Conservation (phyloP, 2,113 vertebrate species). For the Symphodus melops region DNA sequence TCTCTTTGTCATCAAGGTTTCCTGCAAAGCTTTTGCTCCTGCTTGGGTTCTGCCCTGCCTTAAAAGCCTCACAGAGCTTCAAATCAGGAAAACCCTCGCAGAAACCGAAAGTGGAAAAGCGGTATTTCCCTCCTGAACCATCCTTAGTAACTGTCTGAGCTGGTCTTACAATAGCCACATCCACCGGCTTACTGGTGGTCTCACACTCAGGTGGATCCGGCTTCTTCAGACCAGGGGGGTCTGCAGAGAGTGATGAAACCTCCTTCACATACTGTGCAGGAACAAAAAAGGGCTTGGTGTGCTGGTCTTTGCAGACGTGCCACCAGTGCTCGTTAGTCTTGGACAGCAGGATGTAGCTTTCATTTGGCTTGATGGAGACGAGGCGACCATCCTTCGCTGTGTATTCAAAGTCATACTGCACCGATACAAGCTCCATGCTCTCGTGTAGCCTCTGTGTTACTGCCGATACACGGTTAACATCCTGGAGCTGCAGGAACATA, state of each 20-base stretch:
- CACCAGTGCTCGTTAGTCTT: slow-evolving; percentile 93
- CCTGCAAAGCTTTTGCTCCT: background rate
- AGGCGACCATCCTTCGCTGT: slow-evolving; percentile 84
- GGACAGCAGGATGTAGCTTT: slow-evolving; percentile 88
- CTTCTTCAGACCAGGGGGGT: background rate
- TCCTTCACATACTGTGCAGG: slow-evolving; percentile 91
- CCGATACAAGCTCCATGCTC: slow-evolving; percentile 86
- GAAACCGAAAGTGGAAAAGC: slow-evolving; percentile 70
- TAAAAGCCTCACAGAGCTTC: slow-evolving; percentile 5
- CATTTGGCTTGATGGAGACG: slow-evolving; percentile 89
- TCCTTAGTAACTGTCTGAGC: background rate
- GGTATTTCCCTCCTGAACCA: background rate
- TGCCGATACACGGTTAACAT: background rate
- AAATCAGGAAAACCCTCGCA: slow-evolving; percentile 35
- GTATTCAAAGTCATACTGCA: slow-evolving; percentile 90
- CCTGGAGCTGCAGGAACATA: slow-evolving; percentile 56
- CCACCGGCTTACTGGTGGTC: background rate
- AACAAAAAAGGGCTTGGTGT: slow-evolving; percentile 88
- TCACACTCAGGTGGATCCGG: slow-evolving; percentile 6
- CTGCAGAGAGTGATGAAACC: slow-evolving; percentile 47
- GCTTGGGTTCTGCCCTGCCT: background rate
- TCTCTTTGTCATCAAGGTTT: background rate
- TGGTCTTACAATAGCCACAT: background rate
- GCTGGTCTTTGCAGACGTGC: slow-evolving; percentile 86
- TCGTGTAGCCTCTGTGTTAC: background rate